These are phyloP conservation scores for Microcebus jonahi DNA, from an alignment of 2,113 vertebrate species.

Conservation along the genomic window DNA sequence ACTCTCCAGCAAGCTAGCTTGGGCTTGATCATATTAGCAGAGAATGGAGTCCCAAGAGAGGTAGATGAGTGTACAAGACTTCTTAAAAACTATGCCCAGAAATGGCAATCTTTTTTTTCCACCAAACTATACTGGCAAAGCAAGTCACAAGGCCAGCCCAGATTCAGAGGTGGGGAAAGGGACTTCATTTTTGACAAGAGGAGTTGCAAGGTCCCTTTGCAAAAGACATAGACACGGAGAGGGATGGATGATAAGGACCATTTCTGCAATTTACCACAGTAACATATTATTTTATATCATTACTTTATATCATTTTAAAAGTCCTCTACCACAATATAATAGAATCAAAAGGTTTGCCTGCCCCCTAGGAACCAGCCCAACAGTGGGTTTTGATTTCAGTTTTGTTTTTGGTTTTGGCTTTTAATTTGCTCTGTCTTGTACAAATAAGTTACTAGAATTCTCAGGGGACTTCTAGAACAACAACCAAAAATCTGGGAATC, in stretches of 20 bases:
- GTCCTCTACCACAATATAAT: background rate
- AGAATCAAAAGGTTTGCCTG: background rate
- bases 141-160: background rate
- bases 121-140: constrained; percentile 14
- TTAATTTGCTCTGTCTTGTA: constrained; percentile 29
- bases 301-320: background rate
- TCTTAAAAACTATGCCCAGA: background rate
- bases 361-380: background rate
- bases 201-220: background rate
- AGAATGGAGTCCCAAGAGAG: background rate
- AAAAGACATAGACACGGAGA: background rate
- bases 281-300: background rate
- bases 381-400: background rate
- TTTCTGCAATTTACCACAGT: background rate
- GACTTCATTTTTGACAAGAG: background rate
- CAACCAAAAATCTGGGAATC: constrained; percentile 5
- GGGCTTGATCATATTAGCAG: background rate
- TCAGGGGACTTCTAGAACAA: constrained; percentile 49
- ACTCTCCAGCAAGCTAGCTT: background rate
- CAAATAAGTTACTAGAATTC: constrained; percentile 45
- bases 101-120: background rate
- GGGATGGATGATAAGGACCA: background rate
- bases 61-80: background rate
- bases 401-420: background rate
- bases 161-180: background rate